Base-by-base conservation (phyloP, 2,888 invertebrate species). In the Xylophagus ater region DNA sequence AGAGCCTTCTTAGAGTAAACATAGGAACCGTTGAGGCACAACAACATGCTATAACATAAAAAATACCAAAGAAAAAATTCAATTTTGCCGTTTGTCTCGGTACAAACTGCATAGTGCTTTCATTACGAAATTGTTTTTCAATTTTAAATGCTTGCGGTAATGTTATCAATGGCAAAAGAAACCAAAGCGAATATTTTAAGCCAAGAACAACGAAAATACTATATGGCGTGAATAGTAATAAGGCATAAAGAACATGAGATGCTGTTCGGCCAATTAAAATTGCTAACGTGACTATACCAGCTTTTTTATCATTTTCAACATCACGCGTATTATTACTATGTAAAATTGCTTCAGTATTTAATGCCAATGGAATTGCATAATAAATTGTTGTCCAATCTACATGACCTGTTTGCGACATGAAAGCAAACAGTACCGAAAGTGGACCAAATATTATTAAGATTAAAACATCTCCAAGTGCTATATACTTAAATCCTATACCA, bases 291-390 rank as follows among this genome's bases (percentile, higher is more conserved):
- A 94, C 89, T 53, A 93, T 92, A 46, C 92, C 92, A 33, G 87
- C 93, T 58, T 77, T 78, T 45, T 78, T 75, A 57, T 94, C 94
- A 42, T 79, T 79, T 55, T 89, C 88, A 49, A 86, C 74, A 66
- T 94, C 93, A 49, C 93, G 74, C 1, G 92, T 89, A 59, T 96
- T 94, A 60, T 94, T 96, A 55, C 89, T 86, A 59, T 94, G 94
- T 41, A 96, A 69, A 55, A 94, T 93, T 34, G 93, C 93, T 62
- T 93, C 94, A 2, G 92, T 92, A 56, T 92, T 93, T 15, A 96
- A 66, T 8, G 94, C 93, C 45, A 96, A 66, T 5, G 94, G 94
- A 53, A 94, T 79, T 17, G 93, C 92, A 67, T 93, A 94, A 53
- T 89, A 83, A 51, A 94, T 82, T 2, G 89, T 86, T 31, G 83